Evolutionary conservation across 2,797 vertebrate species (phyloP), one percentile per base, ranked within the genome.

Genomic region (Rhabdophis nuchalis): DNA sequence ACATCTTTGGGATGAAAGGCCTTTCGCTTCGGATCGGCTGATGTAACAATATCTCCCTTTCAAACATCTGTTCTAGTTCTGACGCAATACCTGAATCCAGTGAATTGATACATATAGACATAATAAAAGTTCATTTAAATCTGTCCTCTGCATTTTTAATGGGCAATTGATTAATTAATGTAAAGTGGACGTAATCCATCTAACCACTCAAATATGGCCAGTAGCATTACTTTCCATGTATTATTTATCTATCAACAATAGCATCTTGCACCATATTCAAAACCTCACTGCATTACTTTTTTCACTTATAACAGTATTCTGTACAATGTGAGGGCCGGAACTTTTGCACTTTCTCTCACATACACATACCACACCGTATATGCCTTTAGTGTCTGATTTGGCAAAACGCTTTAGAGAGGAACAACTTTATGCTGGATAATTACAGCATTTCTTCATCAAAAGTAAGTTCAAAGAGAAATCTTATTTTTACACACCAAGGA

Each of bases 401-500:
- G 13, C 1, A 50, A 60, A 10, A 58, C 13, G 0, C 12, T 85
- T 89, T 92, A 53, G 9, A 87, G 18, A 57, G 36, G 8, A 72
- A 85, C 58, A 50, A 60, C 2, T 4, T 54, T 54, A 41, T 46
- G 5, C 11, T 72, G 14, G 46, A 87, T 87, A 93, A 96, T 89
- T 50, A 90, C 89, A 89, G 88, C 92, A 90, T 95, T 53, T 96
- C 90, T 93, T 91, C 12, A 85, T 92, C 90, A 90, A 61, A 64
- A 82, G 9, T 58, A 52, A 72, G 94, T 92, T 95, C 50, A 93
- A 96, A 95, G 3, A 68, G 68, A 94, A 92, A 93, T 25, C 56
- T 46, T 25, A 57, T 88, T 72, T 72, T 72, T 72, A 72, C 32
- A 72, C 16, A 36, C 32, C 16, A 88, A 90, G 90, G 7, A 93